Evolutionary conservation across 2,797 vertebrate species (phyloP), one percentile per base, ranked within the genome.

Genomic region (Octomys mimax): DNA sequence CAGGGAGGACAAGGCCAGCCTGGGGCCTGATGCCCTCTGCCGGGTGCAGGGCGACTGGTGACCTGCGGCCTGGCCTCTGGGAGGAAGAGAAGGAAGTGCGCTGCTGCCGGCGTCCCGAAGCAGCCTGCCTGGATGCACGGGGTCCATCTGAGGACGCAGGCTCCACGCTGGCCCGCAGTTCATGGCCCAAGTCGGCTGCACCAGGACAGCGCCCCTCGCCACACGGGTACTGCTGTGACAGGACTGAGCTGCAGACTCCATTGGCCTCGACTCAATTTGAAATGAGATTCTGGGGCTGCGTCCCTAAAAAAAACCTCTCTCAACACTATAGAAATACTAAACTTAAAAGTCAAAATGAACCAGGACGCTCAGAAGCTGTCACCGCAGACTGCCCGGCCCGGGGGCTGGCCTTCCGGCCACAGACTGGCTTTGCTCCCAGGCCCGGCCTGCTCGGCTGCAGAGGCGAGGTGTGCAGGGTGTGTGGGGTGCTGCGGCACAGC

Each of bases 171-270:
- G 39, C 68, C 68, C n/a, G 21, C 19, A 21, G 19, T 18, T 36
- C 7, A 8, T 0, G 39, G 39, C 71, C 24, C 39, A 14, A 26
- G 71, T 75, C 39, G 14, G 71, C 24, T 13, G 12, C 71, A 46
- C 19, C 5, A 3, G 28, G 46, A 28, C 7, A 4, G 28, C 1
- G 3, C 75, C 28, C 7, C 14, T 1, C 28, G 3, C 49, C 49
- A 49, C 49, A 28, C 8, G 46, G 75, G 26, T 19, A 16, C 19
- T 31, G 31, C 46, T 18, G 26, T 5, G 19, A 10, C 16, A 2
- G 28, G 14, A 33, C 75, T 9, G 28, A 52, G 75, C 73, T 13
- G 2, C 11, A 10, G 21, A 39, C n/a, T 11, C 68, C 68, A 36
- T 18, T 1, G 0, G 19, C 68, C 21, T 22, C 9, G 0, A 36